Conservation (phyloP, 2,888 invertebrate genomes). For the Charanyca ferruginea region DNA sequence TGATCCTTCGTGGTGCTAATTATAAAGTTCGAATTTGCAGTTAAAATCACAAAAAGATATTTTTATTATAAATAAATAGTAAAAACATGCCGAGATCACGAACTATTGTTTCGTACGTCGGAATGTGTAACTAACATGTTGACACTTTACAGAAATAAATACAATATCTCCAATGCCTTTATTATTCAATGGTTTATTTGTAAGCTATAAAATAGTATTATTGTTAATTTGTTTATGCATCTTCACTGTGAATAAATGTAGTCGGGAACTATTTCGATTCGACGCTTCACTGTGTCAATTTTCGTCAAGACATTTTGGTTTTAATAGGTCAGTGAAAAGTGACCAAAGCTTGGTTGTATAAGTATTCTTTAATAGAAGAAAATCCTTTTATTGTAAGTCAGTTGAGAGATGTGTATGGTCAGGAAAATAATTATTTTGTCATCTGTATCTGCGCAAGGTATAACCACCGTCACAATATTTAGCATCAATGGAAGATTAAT, state of each 20-base stretch:
- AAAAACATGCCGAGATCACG: constrained; percentile 68
- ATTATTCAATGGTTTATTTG: constrained; percentile 60
- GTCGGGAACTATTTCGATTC: constrained; percentile 42
- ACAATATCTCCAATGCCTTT: constrained; percentile 60
- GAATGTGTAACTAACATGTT: constrained; percentile 22
- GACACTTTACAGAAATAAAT: constrained; percentile 38
- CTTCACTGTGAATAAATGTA: constrained; percentile 31
- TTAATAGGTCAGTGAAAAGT: constrained; percentile 39
- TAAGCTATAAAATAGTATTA: constrained; percentile 71
- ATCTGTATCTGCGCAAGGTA: constrained; percentile 47
- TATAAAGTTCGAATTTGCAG: constrained; percentile 42
- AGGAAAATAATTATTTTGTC: constrained; percentile 30
- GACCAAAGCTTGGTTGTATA: constrained; percentile 55
- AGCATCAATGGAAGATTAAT: constrained; percentile 65
- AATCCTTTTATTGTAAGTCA: constrained; percentile 45
- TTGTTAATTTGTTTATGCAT: constrained; percentile 62
- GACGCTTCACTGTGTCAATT: constrained; percentile 13
- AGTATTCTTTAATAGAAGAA: constrained; percentile 34
- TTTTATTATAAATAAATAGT: constrained; percentile 33
- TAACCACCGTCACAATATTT: constrained; percentile 60
- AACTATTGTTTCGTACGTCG: constrained; percentile 27
- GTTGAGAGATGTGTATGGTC: constrained; percentile 55
- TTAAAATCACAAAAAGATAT: constrained; percentile 45
- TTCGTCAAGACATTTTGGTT: constrained; percentile 40
- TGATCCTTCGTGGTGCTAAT: constrained; percentile 41